Conservation (phyloP, 2,113 vertebrate species). For the Pogona vitticeps region DNA sequence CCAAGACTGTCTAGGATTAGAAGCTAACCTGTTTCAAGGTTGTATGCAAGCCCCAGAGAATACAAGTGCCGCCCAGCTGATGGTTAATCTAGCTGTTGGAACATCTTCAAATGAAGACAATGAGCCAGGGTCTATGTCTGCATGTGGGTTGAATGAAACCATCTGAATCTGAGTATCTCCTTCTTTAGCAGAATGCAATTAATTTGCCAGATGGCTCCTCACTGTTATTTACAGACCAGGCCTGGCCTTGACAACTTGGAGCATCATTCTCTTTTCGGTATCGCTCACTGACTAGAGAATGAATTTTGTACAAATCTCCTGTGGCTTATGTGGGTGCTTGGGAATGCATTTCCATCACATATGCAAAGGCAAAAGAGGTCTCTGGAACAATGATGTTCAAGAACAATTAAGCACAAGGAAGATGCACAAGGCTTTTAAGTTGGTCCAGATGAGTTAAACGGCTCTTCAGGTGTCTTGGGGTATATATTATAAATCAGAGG, state of each 20-base stretch:
- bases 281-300: conserved; percentile 1
- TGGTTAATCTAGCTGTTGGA: conserved; percentile 24
- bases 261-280: not conserved
- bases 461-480: not conserved
- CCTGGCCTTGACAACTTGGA: not conserved
- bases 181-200: conserved; percentile 12
- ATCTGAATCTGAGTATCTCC: not conserved
- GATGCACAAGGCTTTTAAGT: rapidly evolving
- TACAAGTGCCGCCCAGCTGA: conserved; percentile 9
- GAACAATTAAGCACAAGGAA: not conserved
- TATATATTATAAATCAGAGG: not conserved
- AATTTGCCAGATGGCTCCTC: not conserved
- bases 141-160: not conserved
- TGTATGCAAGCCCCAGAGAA: not conserved
- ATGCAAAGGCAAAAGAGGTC: not conserved
- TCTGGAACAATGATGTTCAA: not conserved
- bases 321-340: not conserved
- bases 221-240: not conserved
- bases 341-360: not conserved
- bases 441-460: not conserved
- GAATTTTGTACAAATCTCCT: not conserved
- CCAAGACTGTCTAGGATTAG: conserved; percentile 7
- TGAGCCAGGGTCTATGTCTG: conserved; percentile 11
- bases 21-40: not conserved
- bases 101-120: conserved; percentile 27